These are phyloP conservation scores for Parotocinclus haroldoi DNA, from an alignment of 2,797 vertebrate genomes.

Conservation along the genomic window DNA sequence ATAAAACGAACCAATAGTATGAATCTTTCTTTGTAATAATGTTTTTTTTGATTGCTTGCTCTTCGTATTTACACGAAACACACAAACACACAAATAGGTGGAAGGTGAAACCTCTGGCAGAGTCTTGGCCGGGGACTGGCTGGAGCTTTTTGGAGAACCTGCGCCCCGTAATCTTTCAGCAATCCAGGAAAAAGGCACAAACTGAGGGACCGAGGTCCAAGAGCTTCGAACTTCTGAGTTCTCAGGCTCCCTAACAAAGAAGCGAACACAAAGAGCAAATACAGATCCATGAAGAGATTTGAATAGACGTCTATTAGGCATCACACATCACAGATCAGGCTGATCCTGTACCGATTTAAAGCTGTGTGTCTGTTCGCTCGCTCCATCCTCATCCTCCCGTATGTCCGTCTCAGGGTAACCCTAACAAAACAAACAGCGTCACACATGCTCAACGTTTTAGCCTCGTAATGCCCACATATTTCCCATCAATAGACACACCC, in stretches of 20 bases:
- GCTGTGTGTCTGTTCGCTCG: slow-evolving; percentile 71
- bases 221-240: slow-evolving; percentile 62
- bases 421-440: slow-evolving; percentile 44
- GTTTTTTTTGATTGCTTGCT: too few relatives aligned
- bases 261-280: background rate
- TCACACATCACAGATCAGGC: slow-evolving; percentile 3
- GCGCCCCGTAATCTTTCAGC: slow-evolving; percentile 67
- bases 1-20: background rate
- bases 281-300: background rate
- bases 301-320: background rate
- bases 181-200: slow-evolving; percentile 80
- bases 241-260: slow-evolving; percentile 32
- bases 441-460: background rate
- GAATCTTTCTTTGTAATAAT: too few relatives aligned
- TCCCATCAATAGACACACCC: slow-evolving; percentile 59
- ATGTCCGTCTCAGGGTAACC: slow-evolving; percentile 72
- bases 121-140: slow-evolving; percentile 53
- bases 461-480: background rate
- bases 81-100: too few relatives aligned
- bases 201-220: slow-evolving; percentile 68
- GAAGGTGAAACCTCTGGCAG: slow-evolving; percentile 25
- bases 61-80: too few relatives aligned
- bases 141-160: slow-evolving; percentile 64
- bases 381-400: slow-evolving; percentile 71
- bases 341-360: slow-evolving; percentile 64